Conservation (phyloP, 2,113 vertebrate genomes). For the Oryzias melastigma region DNA sequence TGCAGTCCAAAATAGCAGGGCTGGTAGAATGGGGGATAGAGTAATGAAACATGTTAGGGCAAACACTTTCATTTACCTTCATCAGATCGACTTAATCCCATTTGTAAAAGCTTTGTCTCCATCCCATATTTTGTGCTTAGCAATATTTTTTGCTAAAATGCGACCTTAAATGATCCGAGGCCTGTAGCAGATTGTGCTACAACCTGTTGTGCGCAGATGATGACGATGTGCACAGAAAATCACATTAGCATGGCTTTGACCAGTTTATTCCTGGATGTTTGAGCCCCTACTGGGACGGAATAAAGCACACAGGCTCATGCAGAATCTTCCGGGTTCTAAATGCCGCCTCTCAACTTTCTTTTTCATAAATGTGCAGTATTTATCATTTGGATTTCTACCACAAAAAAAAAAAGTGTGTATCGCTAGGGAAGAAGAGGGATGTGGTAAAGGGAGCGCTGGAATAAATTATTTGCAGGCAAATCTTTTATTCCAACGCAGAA, state of each 20-base stretch:
- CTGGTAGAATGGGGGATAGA: slow-evolving; percentile 19
- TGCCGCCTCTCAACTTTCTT: slow-evolving; percentile 60
- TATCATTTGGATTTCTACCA: slow-evolving; percentile 72
- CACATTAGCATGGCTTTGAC: slow-evolving; percentile 63
- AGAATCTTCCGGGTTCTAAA: slow-evolving; percentile 61
- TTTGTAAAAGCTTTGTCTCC: slow-evolving; percentile 20
- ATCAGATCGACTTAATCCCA: slow-evolving; percentile 36
- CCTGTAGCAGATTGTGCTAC: slow-evolving; percentile 24
- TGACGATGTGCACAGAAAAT: slow-evolving; percentile 59
- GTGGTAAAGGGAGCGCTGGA: slow-evolving; percentile 65
- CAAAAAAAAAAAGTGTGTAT: slow-evolving; percentile 45
- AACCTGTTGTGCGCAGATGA: slow-evolving; percentile 53
- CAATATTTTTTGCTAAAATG: too few relatives aligned
- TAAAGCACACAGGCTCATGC: slow-evolving; percentile 52
- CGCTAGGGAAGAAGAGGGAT: slow-evolving; percentile 58
- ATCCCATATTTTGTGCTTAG: slow-evolving; percentile 5
- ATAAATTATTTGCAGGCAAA: slow-evolving; percentile 74
- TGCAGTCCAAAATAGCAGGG: slow-evolving; percentile 42
- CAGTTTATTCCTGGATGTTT: slow-evolving; percentile 60
- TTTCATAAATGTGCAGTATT: slow-evolving; percentile 71
- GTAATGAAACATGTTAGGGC: slow-evolving; percentile 6
- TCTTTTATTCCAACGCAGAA: slow-evolving; percentile 68
- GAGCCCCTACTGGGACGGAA: slow-evolving; percentile 55
- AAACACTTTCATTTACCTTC: slow-evolving; percentile 31
- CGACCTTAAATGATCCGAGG: slow-evolving; percentile 17